Percentiles rank a stretch among this genome's conserved stretches.
Conservation (phyloP, 2,797 vertebrate genomes). For the Darevskia nairensis region DNA sequence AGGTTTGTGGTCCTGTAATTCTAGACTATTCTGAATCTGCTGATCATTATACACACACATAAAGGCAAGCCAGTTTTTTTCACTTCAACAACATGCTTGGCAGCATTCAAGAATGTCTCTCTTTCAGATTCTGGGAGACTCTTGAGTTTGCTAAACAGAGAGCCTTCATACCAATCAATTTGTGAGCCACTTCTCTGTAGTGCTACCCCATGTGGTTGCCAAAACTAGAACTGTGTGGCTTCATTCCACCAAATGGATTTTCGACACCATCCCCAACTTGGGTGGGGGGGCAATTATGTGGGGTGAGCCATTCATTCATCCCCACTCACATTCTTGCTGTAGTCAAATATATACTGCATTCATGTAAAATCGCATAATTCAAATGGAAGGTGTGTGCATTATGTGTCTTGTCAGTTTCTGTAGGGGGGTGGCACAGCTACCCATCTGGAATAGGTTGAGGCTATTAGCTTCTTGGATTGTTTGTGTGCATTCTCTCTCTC, state of each 20-base stretch:
- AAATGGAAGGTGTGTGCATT: too few relatives aligned
- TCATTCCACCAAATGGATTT: not conserved
- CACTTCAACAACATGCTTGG: not conserved
- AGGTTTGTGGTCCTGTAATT: too few relatives aligned
- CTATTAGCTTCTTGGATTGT: not conserved
- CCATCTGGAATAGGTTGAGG: not conserved
- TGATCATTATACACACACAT: not conserved
- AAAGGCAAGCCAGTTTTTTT: too few relatives aligned
- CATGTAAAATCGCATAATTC: not conserved
- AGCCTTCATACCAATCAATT: not conserved
- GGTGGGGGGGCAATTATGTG: not conserved
- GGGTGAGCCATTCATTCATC: not conserved
- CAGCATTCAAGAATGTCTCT: not conserved
- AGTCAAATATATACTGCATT: not conserved
- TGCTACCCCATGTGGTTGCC: not conserved
- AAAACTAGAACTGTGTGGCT: not conserved
- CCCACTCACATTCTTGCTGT: not conserved
- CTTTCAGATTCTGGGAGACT: not conserved
- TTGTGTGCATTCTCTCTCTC: not conserved
- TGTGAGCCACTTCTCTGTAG: not conserved
- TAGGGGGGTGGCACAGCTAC: not conserved
- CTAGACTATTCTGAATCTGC: too few relatives aligned
- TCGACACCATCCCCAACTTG: not conserved
- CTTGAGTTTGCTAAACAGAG: not conserved
- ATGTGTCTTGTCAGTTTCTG: not conserved